A percentile compares a stretch with the other conserved stretches of the same genome.
phyloP scores from a whole-genome alignment of 2,797 vertebrate species.

The Crax fasciolata region DNA sequence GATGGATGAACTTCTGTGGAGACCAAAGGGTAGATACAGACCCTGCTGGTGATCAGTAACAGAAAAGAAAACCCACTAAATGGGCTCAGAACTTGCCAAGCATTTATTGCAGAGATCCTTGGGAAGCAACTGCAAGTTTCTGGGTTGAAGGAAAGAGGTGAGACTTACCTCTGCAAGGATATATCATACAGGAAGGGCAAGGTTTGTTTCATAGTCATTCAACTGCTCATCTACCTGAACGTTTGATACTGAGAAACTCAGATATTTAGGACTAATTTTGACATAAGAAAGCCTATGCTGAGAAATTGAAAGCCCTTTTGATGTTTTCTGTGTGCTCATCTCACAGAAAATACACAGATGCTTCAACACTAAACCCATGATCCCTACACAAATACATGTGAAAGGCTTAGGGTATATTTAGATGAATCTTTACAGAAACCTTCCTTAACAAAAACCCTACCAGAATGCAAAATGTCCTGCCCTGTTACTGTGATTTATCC shows the following conservation, averaged over 20 bases:
- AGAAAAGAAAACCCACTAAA: background rate
- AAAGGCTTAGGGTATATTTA: background rate
- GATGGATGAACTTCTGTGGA: background rate
- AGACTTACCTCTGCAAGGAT: background rate
- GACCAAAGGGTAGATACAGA: background rate
- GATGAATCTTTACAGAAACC: background rate
- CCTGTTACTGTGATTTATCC: background rate
- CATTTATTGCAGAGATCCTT: background rate
- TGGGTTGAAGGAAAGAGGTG: background rate
- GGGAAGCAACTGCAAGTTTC: background rate
- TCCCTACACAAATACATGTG: background rate
- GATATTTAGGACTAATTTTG: background rate
- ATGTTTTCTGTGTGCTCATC: background rate
- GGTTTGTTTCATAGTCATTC: background rate
- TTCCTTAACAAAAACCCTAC: background rate
- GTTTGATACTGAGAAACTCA: background rate
- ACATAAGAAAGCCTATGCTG: background rate
- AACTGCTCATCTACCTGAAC: background rate
- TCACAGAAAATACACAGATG: background rate
- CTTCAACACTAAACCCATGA: background rate
- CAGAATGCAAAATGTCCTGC: background rate
- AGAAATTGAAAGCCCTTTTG: constrained; percentile 16
- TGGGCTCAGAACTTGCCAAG: background rate
- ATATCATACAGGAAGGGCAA: background rate
- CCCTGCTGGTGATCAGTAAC: background rate